These are phyloP conservation scores for Cheracebus regulus DNA, from an alignment of 2,797 vertebrate species.

Conservation along the genomic window DNA sequence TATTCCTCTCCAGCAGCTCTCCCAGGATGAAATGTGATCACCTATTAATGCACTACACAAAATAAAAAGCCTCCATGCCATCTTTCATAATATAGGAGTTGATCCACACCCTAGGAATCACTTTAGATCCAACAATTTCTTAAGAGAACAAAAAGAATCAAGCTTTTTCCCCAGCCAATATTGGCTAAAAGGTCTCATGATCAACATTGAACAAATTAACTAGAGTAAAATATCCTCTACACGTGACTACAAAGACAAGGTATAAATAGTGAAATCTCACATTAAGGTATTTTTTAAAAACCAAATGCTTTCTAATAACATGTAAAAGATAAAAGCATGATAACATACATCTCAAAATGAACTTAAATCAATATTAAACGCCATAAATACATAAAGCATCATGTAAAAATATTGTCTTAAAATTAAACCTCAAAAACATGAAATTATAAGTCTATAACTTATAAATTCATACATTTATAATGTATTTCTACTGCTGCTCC, in stretches of 20 bases:
- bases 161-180: neutral
- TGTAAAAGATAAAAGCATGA: neutral
- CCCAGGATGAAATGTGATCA: neutral
- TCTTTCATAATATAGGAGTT: neutral
- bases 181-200: neutral
- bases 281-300: neutral
- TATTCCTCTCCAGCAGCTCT: neutral
- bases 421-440: neutral
- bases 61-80: conserved; percentile 26
- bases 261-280: conserved; percentile 2
- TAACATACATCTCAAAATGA: conserved; percentile 26
- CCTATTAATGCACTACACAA: conserved; percentile 51
- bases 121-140: conserved; percentile 25
- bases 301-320: conserved; percentile 4
- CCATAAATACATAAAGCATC: neutral
- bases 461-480: neutral
- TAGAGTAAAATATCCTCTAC: neutral
- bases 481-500: neutral
- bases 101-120: neutral
- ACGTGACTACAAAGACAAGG: neutral
- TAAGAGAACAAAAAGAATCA: neutral
- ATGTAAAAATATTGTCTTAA: neutral
- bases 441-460: neutral
- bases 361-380: neutral
- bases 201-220: neutral